Evolutionary conservation across 2,888 invertebrate genomes (phyloP).

Genomic region (Thecocarcelia acutangulata): DNA sequence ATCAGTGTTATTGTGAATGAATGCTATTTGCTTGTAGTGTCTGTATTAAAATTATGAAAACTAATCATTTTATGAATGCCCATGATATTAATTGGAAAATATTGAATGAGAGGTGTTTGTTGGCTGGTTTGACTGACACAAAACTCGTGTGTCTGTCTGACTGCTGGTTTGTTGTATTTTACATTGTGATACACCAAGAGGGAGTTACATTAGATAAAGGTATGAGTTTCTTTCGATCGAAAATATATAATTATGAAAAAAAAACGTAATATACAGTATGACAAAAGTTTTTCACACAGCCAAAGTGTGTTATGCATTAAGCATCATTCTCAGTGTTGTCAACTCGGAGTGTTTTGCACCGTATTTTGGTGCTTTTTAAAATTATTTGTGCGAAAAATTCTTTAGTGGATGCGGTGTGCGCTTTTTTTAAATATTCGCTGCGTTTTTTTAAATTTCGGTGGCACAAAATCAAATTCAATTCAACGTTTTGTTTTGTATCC

Average conservation of each 20-base stretch:
- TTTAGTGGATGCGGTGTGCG: too few species aligned
- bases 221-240: too few species aligned
- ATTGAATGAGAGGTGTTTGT: slow-evolving; percentile 25
- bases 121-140: neutral
- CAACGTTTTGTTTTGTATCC: too few species aligned
- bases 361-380: too few species aligned
- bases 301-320: too few species aligned
- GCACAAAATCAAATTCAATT: too few species aligned
- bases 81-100: slow-evolving; percentile 63
- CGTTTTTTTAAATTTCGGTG: too few species aligned
- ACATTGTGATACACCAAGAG: neutral
- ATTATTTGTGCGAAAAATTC: too few species aligned
- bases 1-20: neutral
- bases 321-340: too few species aligned
- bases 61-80: slow-evolving; percentile 63
- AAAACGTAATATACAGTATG: neutral
- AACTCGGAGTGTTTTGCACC: too few species aligned
- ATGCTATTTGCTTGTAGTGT: slow-evolving; percentile 7
- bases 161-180: slow-evolving; percentile 15
- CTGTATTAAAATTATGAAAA: slow-evolving; percentile 49
- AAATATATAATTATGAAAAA: neutral
- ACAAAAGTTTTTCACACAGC: too few species aligned
- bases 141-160: neutral
- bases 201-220: neutral
- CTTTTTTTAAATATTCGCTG: too few species aligned